Conservation (phyloP, 2,888 invertebrate species). For the Fabriciana adippe region DNA sequence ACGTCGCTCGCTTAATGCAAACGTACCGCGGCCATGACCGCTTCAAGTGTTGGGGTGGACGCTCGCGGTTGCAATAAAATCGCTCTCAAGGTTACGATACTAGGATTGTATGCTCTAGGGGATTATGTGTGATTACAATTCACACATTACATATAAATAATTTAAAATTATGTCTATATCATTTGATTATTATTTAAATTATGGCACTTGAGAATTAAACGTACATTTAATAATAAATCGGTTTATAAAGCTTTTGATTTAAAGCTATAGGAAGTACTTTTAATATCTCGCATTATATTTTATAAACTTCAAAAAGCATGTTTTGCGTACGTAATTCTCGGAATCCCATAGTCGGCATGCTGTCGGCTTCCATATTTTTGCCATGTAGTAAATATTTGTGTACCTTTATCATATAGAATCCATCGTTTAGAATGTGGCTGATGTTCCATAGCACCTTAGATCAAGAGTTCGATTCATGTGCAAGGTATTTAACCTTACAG, state of each 20-base stretch:
- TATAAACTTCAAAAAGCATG: conserved; percentile 22
- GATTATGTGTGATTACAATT: conserved; percentile 13
- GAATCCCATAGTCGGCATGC: conserved; percentile 20
- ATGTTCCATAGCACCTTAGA: not conserved
- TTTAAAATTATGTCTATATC: not conserved
- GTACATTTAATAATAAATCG: too few relatives aligned
- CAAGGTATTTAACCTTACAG: too few relatives aligned
- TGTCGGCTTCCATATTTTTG: conserved; percentile 26
- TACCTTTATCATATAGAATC: conserved; percentile 6
- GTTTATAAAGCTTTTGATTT: not conserved
- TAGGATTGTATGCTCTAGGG: conserved; percentile 30
- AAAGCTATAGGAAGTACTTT: conserved; percentile 5
- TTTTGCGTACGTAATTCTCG: conserved; percentile 27
- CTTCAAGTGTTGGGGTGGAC: conserved; percentile 59
- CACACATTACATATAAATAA: not conserved
- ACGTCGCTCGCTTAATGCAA: conserved; percentile 58
- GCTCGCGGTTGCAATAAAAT: conserved; percentile 61
- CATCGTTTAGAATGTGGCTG: conserved; percentile 2
- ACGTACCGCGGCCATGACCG: conserved; percentile 72
- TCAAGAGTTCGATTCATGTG: too few relatives aligned
- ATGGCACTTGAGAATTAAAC: not conserved
- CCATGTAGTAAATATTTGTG: conserved; percentile 12
- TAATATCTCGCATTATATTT: conserved; percentile 6
- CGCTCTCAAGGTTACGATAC: conserved; percentile 66
- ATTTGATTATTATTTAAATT: not conserved